Evolutionary conservation across 2,888 invertebrate species (phyloP), one percentile per base, ranked within the genome.

Genomic region (Sinodicranocentrus sp.): DNA sequence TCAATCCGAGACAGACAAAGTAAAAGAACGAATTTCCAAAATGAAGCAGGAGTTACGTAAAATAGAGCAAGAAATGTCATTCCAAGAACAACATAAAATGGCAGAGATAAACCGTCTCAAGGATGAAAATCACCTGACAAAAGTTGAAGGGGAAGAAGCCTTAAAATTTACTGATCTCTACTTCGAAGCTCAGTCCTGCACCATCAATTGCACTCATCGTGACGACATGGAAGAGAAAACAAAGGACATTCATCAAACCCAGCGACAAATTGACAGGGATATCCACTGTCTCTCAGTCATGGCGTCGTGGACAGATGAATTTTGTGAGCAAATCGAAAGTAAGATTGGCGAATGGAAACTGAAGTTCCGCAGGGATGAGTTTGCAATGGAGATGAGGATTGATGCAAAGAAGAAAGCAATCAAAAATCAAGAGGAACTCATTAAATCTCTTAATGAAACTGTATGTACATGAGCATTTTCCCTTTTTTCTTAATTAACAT

Each of bases 341-440:
- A 91, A 92, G 72, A 91, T 91, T 59, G 91, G 92, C 15, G 91
- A 92, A 70, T 93, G 93, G 83, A 91, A 92, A 52, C 91, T 90
- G 28, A 92, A 92, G 71, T 91, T 92, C 86, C 94, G 94, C 87
- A 91, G 92, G 84, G 91, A 91, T 75, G 89, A 93, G n/a, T 91
- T 92, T 84, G 91, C 91, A 73, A 92, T 92, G 0, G 91, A 92
- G 0, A 91, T 91, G 77, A 89, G 92, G 3, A 92, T 92, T 88
- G 89, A 91, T 2, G 89, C 92, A 43, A 91, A 91, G 1, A 92
- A 92, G 76, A 92, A 92, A 52, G 70, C 76, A 15, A 85, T 88
- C 48, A 67, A 82, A 33, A 68, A 71, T 28, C 86, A 87, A 63
- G 78, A 86, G 48, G 76, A 82, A 17, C 44, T 82, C n/a, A 86